These are phyloP conservation scores for Dasyornis broadbenti DNA, from an alignment of 2,113 vertebrate species.

Conservation along the genomic window DNA sequence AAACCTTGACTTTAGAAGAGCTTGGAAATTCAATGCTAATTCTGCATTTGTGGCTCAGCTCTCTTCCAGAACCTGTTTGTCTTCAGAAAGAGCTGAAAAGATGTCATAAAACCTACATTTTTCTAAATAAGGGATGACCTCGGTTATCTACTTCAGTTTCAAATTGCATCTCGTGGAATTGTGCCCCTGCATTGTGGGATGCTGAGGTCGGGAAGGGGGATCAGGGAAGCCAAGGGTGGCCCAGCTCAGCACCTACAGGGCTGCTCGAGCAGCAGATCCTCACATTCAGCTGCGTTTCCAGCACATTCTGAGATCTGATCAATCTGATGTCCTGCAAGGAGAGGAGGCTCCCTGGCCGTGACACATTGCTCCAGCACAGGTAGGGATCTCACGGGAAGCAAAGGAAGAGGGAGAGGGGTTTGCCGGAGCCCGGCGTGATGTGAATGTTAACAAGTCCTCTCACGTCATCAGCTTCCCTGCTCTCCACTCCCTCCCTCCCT, in stretches of 20 bases:
- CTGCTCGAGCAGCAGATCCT: not conserved
- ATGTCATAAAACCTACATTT: not conserved
- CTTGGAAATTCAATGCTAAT: not conserved
- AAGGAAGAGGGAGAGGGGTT: constrained; percentile 39
- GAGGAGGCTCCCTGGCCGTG: constrained; percentile 36
- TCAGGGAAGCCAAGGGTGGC: not conserved
- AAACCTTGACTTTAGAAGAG: not conserved
- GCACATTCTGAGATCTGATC: not conserved
- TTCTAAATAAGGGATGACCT: not conserved
- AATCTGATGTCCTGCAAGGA: not conserved
- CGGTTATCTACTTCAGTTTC: not conserved
- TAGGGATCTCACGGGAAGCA: constrained; percentile 33
- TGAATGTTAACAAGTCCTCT: constrained; percentile 65
- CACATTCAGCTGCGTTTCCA: not conserved
- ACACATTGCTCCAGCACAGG: constrained; percentile 41
- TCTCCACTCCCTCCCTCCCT: constrained; percentile 8
- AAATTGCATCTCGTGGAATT: not conserved
- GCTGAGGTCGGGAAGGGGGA: not conserved
- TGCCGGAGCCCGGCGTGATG: constrained; percentile 51
- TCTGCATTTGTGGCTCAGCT: not conserved
- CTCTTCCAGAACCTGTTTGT: not conserved
- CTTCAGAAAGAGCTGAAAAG: not conserved
- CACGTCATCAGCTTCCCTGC: constrained; percentile 54
- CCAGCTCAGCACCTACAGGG: not conserved
- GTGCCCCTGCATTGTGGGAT: not conserved